Conservation (phyloP, 2,888 invertebrate species). For the Erebia ligea region DNA sequence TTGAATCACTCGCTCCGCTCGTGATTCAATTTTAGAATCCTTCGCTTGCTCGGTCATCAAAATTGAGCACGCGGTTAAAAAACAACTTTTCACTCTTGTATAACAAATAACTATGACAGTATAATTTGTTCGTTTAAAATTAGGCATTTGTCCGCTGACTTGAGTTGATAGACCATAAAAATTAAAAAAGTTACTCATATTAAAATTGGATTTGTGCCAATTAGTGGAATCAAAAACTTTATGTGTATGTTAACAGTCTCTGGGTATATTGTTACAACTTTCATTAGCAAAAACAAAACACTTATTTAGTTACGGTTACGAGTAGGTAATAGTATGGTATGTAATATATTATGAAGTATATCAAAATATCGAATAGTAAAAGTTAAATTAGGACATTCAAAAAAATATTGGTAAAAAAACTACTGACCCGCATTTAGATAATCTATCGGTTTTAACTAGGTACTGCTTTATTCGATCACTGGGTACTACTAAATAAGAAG, state of each 20-base stretch:
- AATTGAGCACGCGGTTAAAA: no score
- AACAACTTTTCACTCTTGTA: no score
- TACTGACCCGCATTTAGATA: conserved; percentile 15
- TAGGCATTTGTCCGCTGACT: background rate
- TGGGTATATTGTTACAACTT: conserved; percentile 18
- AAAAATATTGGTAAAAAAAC: conserved; percentile 7
- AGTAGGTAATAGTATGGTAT: no score
- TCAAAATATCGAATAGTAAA: no score
- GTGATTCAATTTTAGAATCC: no score
- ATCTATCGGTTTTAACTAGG: background rate
- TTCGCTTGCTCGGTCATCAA: no score
- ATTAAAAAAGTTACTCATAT: background rate
- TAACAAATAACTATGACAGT: background rate
- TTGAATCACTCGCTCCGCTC: no score
- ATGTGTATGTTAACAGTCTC: conserved; percentile 13
- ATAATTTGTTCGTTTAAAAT: background rate
- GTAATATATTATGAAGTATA: no score
- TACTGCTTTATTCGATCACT: no score
- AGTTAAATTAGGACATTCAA: background rate
- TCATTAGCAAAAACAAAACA: conserved; percentile 2
- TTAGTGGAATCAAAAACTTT: conserved; percentile 16
- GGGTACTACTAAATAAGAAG: conserved; percentile 22
- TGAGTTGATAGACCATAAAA: background rate
- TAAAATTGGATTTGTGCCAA: conserved; percentile 1
- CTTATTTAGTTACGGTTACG: background rate